These are phyloP conservation scores for Aplocera efformata DNA, from an alignment of 2,888 invertebrate genomes.

Conservation along the genomic window DNA sequence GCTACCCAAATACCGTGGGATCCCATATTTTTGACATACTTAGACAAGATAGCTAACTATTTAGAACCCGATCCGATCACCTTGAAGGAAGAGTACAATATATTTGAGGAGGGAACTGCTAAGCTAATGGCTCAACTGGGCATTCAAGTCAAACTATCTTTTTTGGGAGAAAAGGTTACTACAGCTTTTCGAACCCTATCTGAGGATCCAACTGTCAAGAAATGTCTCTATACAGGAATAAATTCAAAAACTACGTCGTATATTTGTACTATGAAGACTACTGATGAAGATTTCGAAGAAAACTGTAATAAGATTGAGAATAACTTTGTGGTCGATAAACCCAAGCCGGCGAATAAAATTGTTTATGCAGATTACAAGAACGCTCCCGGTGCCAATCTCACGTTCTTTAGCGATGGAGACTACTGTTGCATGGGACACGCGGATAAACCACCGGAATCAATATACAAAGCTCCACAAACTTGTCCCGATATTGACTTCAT, in stretches of 20 bases:
- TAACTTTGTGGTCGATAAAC: slow-evolving; percentile 48
- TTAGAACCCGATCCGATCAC: slow-evolving; percentile 44
- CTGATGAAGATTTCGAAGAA: slow-evolving; percentile 57
- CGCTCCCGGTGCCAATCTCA: slow-evolving; percentile 61
- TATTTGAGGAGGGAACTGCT: slow-evolving; percentile 67
- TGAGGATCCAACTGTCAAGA: slow-evolving; percentile 60
- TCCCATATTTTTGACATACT: slow-evolving; percentile 48
- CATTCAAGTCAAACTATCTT: slow-evolving; percentile 62
- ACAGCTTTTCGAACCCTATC: slow-evolving; percentile 66
- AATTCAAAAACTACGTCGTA: slow-evolving; percentile 69
- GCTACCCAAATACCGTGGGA: slow-evolving; percentile 61
- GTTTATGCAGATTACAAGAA: slow-evolving; percentile 63
- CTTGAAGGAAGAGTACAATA: slow-evolving; percentile 63
- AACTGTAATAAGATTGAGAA: slow-evolving; percentile 61
- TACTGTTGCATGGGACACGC: slow-evolving; percentile 63
- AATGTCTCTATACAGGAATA: slow-evolving; percentile 65
- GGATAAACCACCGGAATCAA: slow-evolving; percentile 64
- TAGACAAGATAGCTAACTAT: slow-evolving; percentile 49
- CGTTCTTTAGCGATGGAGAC: slow-evolving; percentile 60
- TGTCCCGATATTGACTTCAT: slow-evolving; percentile 64
- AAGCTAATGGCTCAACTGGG: slow-evolving; percentile 63
- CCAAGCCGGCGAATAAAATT: slow-evolving; percentile 39
- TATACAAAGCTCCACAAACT: slow-evolving; percentile 61
- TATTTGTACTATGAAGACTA: slow-evolving; percentile 68
- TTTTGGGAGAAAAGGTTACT: slow-evolving; percentile 58